These are phyloP conservation scores for Drosophila sulfurigaster DNA, from an alignment of 1,140 invertebrate species.

Conservation along the genomic window DNA sequence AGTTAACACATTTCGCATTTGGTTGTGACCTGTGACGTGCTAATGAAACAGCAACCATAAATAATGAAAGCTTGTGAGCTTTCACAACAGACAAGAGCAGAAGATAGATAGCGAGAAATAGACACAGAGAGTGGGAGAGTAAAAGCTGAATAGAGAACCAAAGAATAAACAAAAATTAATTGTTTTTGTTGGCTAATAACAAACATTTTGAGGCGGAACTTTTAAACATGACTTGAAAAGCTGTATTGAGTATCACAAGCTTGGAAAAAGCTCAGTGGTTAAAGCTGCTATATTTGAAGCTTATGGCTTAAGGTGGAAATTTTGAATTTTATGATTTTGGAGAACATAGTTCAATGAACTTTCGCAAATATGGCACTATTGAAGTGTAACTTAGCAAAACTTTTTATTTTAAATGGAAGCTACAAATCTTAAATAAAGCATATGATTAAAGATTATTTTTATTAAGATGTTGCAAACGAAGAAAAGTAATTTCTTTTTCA, in stretches of 20 bases:
- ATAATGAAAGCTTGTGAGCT: slow-evolving; percentile 37
- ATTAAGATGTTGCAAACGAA: too few species aligned
- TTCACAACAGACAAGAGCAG: neutral
- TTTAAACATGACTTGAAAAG: neutral
- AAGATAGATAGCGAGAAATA: neutral
- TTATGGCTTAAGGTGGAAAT: neutral
- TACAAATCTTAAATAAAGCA: too few species aligned
- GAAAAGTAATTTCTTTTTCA: too few species aligned
- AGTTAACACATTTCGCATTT: slow-evolving; percentile 23
- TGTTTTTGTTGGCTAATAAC: neutral
- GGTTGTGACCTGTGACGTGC: slow-evolving; percentile 29
- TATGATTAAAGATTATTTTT: too few species aligned
- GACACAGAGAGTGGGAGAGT: neutral
- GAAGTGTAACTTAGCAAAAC: too few species aligned
- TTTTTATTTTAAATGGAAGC: too few species aligned
- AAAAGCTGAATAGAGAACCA: neutral
- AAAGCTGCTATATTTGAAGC: too few species aligned
- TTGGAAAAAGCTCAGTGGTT: too few species aligned
- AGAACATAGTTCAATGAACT: too few species aligned
- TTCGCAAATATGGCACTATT: too few species aligned
- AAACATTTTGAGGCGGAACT: neutral
- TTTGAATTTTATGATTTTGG: too few species aligned
- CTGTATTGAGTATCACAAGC: too few species aligned
- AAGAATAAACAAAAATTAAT: slow-evolving; percentile 4
- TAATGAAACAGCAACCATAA: slow-evolving; percentile 32